A percentile compares a stretch with the other conserved stretches of the same genome.
These are phyloP conservation scores for Penaeus chinensis DNA, from an alignment of 1,140 invertebrate species.

Conservation along the genomic window DNA sequence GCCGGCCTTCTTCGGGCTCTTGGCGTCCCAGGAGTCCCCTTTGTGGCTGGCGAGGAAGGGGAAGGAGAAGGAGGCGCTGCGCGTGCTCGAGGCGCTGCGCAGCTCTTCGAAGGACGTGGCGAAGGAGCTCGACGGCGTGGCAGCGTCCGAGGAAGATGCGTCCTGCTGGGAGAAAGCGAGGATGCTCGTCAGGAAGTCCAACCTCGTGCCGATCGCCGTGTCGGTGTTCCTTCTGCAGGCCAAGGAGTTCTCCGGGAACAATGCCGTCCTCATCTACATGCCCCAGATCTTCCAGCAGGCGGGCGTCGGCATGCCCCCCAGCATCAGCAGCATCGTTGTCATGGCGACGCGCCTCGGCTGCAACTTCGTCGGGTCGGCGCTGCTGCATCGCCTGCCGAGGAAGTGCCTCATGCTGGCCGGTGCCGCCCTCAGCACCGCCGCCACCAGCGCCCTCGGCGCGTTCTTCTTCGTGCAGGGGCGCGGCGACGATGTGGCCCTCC, in stretches of 20 bases:
- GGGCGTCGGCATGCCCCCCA: neutral
- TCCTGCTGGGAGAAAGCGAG: no score
- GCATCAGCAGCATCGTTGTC: constrained; percentile 2
- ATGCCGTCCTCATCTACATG: constrained; percentile 8
- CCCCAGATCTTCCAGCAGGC: neutral
- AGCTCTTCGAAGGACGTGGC: neutral
- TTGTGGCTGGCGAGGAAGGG: neutral
- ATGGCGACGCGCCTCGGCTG: neutral
- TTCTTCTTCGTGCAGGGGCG: constrained; percentile 2
- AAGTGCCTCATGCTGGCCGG: neutral
- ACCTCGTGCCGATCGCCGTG: neutral
- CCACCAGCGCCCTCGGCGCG: neutral
- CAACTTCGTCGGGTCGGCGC: neutral
- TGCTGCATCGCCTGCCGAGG: constrained; percentile 7
- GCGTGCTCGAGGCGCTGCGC: neutral
- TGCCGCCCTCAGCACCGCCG: neutral
- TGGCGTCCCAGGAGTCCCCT: constrained; percentile 7
- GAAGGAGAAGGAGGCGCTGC: neutral
- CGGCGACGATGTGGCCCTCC: neutral
- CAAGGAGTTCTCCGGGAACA: neutral
- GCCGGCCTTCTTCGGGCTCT: neutral
- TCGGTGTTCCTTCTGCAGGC: no score
- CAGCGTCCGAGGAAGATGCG: neutral
- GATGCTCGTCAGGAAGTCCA: neutral
- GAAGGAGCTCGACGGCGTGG: neutral